These are phyloP conservation scores for Aradophagus sp. DNA, from an alignment of 1,140 invertebrate species.

Conservation along the genomic window DNA sequence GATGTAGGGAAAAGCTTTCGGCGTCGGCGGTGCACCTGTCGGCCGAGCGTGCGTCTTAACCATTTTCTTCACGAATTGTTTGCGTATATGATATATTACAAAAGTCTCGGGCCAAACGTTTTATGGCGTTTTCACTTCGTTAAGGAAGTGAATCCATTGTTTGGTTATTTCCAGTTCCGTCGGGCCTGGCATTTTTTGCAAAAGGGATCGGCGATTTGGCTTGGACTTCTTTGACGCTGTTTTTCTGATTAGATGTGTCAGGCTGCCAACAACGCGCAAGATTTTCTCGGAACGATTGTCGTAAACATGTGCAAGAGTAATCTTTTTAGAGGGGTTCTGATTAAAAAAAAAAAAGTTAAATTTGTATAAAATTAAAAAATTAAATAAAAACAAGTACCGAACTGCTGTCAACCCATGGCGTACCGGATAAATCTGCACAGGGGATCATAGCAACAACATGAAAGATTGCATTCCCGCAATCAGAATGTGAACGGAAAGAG, in stretches of 20 bases:
- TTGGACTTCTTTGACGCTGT: too few relatives aligned
- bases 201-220: constrained; percentile 11
- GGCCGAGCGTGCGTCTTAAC: constrained; percentile 20
- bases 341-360: too few relatives aligned
- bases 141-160: constrained; percentile 12
- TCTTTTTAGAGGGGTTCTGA: too few relatives aligned
- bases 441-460: too few relatives aligned
- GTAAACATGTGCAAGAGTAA: too few relatives aligned
- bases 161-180: constrained; percentile 3
- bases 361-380: too few relatives aligned
- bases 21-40: constrained; percentile 18
- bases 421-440: too few relatives aligned
- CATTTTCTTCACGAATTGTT: constrained; percentile 31
- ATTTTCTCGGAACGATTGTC: background rate
- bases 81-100: constrained; percentile 41
- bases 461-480: too few relatives aligned
- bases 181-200: constrained; percentile 22
- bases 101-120: constrained; percentile 22
- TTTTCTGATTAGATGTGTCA: constrained; percentile 24
- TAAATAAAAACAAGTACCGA: too few relatives aligned
- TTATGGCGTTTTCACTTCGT: constrained; percentile 34
- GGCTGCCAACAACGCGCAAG: constrained; percentile 1
- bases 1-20: background rate
- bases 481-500: too few relatives aligned
- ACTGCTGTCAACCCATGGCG: too few relatives aligned